A percentile compares a stretch with the other conserved stretches of the same genome.
Conservation (phyloP, 2,797 vertebrate species). For the Picus viridis region DNA sequence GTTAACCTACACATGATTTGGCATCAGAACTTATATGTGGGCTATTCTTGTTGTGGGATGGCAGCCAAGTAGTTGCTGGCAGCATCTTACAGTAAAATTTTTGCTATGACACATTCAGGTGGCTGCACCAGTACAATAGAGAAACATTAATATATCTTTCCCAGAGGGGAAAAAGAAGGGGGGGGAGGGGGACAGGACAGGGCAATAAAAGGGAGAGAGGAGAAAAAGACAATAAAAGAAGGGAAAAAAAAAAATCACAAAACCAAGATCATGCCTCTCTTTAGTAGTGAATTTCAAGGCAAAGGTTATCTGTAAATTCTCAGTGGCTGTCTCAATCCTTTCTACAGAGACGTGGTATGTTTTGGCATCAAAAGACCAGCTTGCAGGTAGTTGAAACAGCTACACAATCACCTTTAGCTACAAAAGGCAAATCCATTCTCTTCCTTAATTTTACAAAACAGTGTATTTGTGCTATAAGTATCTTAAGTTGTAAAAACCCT, state of each 20-base stretch:
- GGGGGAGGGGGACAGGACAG: no score
- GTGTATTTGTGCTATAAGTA: background rate
- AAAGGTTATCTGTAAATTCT: conserved; percentile 11
- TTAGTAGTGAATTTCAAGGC: background rate
- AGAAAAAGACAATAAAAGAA: background rate
- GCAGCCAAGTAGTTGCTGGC: conserved; percentile 49
- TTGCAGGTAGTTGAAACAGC: background rate
- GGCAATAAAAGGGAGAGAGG: no score
- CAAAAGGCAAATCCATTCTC: background rate
- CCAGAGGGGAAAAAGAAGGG: fast-evolving
- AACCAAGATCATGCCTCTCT: background rate
- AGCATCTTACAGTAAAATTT: conserved; percentile 22
- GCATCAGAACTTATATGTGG: background rate
- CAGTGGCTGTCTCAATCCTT: background rate
- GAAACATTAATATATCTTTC: background rate
- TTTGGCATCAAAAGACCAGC: conserved; percentile 7
- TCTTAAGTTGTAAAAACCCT: background rate
- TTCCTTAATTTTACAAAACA: background rate
- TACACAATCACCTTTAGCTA: background rate
- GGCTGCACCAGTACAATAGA: conserved; percentile 15
- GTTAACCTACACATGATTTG: conserved; percentile 49
- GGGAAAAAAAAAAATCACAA: no score
- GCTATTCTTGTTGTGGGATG: background rate
- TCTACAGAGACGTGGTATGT: background rate
- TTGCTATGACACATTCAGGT: conserved; percentile 15